These are phyloP conservation scores for Petromus typicus DNA, from an alignment of 2,113 vertebrate species.

Conservation along the genomic window DNA sequence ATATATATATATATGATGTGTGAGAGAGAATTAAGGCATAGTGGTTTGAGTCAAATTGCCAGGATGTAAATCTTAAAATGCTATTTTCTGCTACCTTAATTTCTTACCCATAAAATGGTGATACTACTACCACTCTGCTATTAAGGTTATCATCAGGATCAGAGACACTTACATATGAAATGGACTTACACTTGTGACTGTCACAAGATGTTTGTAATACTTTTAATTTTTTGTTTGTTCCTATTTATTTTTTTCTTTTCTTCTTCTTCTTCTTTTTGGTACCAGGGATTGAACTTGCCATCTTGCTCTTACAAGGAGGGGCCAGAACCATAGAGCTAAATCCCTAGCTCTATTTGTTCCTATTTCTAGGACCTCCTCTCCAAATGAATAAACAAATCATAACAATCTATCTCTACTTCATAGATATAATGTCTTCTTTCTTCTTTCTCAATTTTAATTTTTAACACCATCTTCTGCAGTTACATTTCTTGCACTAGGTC, in stretches of 20 bases:
- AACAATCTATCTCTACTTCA: not conserved
- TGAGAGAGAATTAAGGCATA: not conserved
- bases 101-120: not conserved
- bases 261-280: too few relatives aligned
- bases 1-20: too few relatives aligned
- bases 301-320: too few relatives aligned
- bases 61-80: conserved; percentile 2
- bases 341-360: not conserved
- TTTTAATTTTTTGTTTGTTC: not conserved
- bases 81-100: not conserved
- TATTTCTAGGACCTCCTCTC: not conserved
- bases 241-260: too few relatives aligned
- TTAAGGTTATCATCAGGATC: not conserved
- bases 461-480: conserved; percentile 6
- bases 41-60: not conserved
- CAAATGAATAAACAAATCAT: not conserved
- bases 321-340: too few relatives aligned
- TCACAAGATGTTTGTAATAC: not conserved
- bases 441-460: not conserved
- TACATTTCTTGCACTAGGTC: not conserved
- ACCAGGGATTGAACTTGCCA: too few relatives aligned
- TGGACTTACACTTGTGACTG: not conserved
- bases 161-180: not conserved
- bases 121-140: not conserved
- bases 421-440: not conserved